These are phyloP conservation scores for Agrenia bidenticulata DNA, from an alignment of 2,888 invertebrate species.

Conservation along the genomic window DNA sequence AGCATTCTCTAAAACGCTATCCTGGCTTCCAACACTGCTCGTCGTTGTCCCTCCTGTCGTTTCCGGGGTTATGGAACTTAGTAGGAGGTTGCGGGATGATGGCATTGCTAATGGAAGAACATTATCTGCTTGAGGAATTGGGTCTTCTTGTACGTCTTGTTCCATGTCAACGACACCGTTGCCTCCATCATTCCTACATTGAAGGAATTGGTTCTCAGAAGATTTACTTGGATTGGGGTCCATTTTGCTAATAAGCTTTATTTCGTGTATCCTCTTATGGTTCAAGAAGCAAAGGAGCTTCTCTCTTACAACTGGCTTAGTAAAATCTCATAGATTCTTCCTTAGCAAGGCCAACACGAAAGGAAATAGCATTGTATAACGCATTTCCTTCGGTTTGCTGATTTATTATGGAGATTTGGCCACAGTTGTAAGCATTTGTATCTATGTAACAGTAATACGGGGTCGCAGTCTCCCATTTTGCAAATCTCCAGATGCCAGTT, in stretches of 20 bases:
- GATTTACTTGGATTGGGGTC: neutral
- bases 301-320: too few species aligned
- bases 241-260: too few species aligned
- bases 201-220: neutral
- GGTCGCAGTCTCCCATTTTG: constrained; percentile 9
- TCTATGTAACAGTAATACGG: too few species aligned
- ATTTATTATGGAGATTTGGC: too few species aligned
- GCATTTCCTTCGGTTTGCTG: too few species aligned
- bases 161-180: neutral
- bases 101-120: neutral
- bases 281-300: too few species aligned
- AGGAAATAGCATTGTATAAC: too few species aligned
- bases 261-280: too few species aligned
- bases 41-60: neutral
- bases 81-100: neutral
- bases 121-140: neutral
- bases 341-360: too few species aligned
- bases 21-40: constrained; percentile 35
- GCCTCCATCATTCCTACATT: neutral
- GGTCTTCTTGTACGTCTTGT: neutral
- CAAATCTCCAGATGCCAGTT: constrained; percentile 9
- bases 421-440: too few species aligned
- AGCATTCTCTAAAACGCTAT: constrained; percentile 47
- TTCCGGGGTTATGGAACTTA: neutral
- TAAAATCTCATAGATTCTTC: too few species aligned